These are phyloP conservation scores for Nesidiocoris tenuis DNA, from an alignment of 2,888 invertebrate genomes.

Conservation along the genomic window DNA sequence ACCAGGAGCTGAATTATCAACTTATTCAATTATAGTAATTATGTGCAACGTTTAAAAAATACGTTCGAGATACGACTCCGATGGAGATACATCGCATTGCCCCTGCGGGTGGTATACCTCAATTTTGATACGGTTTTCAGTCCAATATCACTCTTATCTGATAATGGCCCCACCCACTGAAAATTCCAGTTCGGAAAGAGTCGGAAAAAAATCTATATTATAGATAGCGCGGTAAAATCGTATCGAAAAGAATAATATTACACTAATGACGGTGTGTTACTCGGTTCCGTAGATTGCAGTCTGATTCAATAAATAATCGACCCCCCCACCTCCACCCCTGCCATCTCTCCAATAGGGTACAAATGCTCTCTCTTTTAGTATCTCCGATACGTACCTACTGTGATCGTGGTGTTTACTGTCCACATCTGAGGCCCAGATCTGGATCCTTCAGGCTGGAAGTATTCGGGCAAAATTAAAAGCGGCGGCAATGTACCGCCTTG, in stretches of 20 bases:
- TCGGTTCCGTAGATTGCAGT: background rate
- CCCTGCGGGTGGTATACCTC: background rate
- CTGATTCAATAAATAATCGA: background rate
- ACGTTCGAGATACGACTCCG: too few relatives aligned
- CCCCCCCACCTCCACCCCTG: background rate
- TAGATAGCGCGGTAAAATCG: slow-evolving; percentile 34
- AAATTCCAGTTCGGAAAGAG: background rate
- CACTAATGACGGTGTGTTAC: slow-evolving; percentile 35
- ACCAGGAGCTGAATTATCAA: background rate
- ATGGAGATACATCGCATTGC: too few relatives aligned
- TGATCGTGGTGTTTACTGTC: background rate
- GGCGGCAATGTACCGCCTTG: background rate
- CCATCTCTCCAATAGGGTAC: background rate
- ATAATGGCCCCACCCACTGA: background rate
- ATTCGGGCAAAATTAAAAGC: background rate
- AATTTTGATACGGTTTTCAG: background rate
- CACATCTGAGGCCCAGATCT: background rate
- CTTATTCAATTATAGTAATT: too few relatives aligned
- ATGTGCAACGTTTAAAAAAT: too few relatives aligned
- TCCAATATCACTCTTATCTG: background rate
- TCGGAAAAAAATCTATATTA: background rate
- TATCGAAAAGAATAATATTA: slow-evolving; percentile 38
- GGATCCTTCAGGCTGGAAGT: background rate
- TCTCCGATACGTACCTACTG: background rate
- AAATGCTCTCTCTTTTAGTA: background rate